Conservation (phyloP, 2,888 invertebrate species). For the Polydrusus tereticollis region DNA sequence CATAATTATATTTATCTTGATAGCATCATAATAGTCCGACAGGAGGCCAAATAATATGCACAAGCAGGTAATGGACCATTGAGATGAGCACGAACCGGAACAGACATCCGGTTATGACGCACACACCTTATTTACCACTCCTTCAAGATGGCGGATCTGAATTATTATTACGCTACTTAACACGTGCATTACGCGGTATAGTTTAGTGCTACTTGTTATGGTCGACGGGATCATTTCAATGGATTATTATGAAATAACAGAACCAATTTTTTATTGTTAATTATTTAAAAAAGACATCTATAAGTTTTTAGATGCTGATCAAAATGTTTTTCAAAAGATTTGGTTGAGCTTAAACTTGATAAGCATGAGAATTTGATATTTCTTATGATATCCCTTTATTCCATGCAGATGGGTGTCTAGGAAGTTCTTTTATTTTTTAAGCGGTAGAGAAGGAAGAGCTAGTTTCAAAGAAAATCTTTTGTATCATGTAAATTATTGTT, state of each 20-base stretch:
- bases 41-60: constrained; percentile 36
- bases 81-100: constrained; percentile 64
- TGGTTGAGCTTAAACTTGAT: too few species aligned
- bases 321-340: too few species aligned
- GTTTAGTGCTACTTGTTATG: constrained; percentile 57
- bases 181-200: constrained; percentile 58
- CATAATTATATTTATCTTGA: constrained; percentile 28
- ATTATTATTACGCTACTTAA: constrained; percentile 54
- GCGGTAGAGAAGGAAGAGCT: too few species aligned
- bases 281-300: too few species aligned
- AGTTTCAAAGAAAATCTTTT: too few species aligned
- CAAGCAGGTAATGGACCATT: constrained; percentile 55
- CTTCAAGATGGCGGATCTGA: constrained; percentile 57
- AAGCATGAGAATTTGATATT: too few species aligned
- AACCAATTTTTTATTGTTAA: constrained; percentile 25
- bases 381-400: too few species aligned
- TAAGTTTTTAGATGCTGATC: too few species aligned
- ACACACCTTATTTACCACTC: constrained; percentile 57
- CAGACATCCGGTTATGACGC: constrained; percentile 65
- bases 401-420: too few species aligned
- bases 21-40: constrained; percentile 14
- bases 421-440: too few species aligned
- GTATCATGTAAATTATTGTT: too few species aligned
- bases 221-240: constrained; percentile 52
- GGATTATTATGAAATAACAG: constrained; percentile 25